Evolutionary conservation across 2,113 vertebrate species (phyloP), one percentile per base, ranked within the genome.

Genomic region (Hepsetus odoe): DNA sequence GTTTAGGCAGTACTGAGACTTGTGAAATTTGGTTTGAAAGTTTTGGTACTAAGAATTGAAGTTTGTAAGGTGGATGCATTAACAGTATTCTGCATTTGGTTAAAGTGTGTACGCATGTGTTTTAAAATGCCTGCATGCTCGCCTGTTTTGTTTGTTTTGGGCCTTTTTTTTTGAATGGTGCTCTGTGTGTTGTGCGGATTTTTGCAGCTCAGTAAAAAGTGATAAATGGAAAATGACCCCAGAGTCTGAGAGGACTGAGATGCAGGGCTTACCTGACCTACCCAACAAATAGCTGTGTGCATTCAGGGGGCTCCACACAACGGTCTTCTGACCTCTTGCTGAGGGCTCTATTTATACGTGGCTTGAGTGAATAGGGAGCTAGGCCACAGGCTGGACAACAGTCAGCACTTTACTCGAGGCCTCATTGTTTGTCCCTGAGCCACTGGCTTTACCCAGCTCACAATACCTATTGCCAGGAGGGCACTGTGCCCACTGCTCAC

Each of bases 331-430:
- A 87, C 82, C 87, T 81, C 22, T 58, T 79, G 76, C 64, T 83
- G 85, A 80, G 66, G 18, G 86, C 82, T 85, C 88, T 92, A 91
- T 94, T 93, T 94, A 94, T 93, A 93, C 84, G 84, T 85, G 84
- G 73, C 73, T 85, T 85, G 84, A 74, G 85, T 89, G 87, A 86
- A 85, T 85, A 80, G 86, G 74, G 79, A 64, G 83, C 58, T 77
- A 77, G 71, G 82, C 84, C 32, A 80, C 79, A 76, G 87, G 78
- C 85, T 83, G 22, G 86, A 79, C 78, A 86, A 83, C 82, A 88
- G 92, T 94, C 93, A 94, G 92, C 93, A 94, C 90, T 92, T 94
- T 93, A 87, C 90, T 90, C 76, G 30, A 74, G 22, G 72, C 13
- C 5, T 84, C 87, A 90, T 94, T 94, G 92, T 93, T 91, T 58